Conservation (phyloP, 2,113 vertebrate genomes). For the Girardinichthys multiradiatus region DNA sequence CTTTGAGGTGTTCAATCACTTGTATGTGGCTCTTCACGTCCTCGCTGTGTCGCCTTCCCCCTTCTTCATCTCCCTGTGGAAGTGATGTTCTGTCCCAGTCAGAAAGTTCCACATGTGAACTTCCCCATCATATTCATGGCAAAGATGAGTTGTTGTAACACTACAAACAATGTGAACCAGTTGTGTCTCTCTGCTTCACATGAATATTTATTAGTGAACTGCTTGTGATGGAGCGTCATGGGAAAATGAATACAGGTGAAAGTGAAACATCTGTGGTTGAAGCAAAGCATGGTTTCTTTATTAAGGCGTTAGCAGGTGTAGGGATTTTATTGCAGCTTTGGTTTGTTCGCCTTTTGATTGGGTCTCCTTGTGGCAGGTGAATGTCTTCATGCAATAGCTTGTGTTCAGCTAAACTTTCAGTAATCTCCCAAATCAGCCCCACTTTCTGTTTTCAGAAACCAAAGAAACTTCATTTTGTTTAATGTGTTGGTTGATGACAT, state of each 20-base stretch:
- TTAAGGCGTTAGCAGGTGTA: not conserved
- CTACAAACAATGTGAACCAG: not conserved
- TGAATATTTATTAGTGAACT: not conserved
- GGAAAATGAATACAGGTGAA: no score
- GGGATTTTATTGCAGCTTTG: not conserved
- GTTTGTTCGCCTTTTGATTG: not conserved
- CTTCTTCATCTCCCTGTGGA: slow-evolving; percentile 2
- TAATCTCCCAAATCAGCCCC: not conserved
- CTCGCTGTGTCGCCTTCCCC: not conserved
- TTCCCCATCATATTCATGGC: slow-evolving; percentile 4
- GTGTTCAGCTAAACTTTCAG: not conserved
- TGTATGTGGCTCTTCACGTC: slow-evolving; percentile 19
- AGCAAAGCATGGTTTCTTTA: not conserved
- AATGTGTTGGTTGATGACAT: no score
- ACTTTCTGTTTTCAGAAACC: not conserved
- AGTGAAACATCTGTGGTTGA: not conserved
- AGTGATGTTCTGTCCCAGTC: slow-evolving; percentile 43
- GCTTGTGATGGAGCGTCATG: not conserved
- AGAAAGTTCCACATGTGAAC: slow-evolving; percentile 54
- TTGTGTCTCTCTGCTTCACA: not conserved
- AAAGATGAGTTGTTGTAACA: not conserved
- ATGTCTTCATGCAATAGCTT: not conserved
- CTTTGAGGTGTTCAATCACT: slow-evolving; percentile 54
- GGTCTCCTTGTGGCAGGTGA: not conserved
- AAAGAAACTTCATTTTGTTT: not conserved